Conservation (phyloP, 2,888 invertebrate species). For the Drosophila macrospina region DNA sequence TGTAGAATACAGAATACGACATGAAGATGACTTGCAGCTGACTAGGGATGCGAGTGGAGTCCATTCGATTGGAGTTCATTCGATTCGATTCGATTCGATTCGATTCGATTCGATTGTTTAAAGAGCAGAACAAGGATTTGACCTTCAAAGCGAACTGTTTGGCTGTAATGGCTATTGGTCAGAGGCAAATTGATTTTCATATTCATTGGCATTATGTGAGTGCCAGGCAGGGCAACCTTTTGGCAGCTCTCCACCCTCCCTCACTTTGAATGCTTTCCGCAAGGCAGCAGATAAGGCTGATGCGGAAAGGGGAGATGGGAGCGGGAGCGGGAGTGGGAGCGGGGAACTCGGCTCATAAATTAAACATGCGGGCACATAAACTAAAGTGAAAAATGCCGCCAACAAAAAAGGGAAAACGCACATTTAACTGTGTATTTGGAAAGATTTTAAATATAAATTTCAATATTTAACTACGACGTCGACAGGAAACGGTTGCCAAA, state of each 20-base stretch:
- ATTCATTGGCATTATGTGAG: constrained; percentile 60
- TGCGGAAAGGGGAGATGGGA: no score
- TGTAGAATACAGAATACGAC: constrained; percentile 63
- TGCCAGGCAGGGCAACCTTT: constrained; percentile 8
- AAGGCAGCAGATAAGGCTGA: constrained; percentile 2
- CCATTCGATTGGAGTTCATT: background rate
- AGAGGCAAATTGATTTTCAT: constrained; percentile 69
- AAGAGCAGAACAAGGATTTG: constrained; percentile 41
- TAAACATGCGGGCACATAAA: constrained; percentile 74
- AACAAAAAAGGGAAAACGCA: constrained; percentile 37
- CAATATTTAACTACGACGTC: constrained; percentile 78
- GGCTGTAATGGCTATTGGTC: constrained; percentile 13
- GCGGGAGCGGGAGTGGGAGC: no score
- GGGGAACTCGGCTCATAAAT: constrained; percentile 68
- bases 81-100: constrained; percentile 4
- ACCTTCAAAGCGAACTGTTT: constrained; percentile 44
- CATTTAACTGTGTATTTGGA: constrained; percentile 76
- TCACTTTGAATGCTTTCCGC: background rate
- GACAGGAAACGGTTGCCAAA: constrained; percentile 76
- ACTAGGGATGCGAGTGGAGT: constrained; percentile 9
- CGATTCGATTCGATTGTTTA: constrained; percentile 29
- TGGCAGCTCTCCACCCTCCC: no score
- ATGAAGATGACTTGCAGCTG: constrained; percentile 35
- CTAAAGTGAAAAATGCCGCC: constrained; percentile 68
- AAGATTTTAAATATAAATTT: constrained; percentile 80